Conservation (phyloP, 1,140 invertebrate genomes). For the Mesaphorura yosii region DNA sequence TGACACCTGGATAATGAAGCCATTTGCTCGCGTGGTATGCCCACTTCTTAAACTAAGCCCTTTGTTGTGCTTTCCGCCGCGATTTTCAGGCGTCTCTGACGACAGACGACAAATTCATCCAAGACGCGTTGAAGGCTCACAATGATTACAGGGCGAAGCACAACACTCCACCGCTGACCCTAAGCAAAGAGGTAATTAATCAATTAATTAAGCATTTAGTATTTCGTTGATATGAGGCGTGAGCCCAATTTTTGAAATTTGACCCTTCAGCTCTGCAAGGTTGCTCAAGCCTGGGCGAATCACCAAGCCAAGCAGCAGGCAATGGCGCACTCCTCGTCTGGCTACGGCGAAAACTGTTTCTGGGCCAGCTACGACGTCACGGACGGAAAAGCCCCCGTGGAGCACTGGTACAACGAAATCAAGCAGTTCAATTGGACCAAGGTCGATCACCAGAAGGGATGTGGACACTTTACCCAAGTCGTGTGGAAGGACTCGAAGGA, state of each 20-base stretch:
- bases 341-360: constrained; percentile 28
- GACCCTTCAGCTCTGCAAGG: constrained; percentile 32
- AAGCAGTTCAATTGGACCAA: constrained; percentile 34
- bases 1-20: not conserved
- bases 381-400: constrained; percentile 54
- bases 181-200: constrained; percentile 50
- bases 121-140: constrained; percentile 54
- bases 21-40: not conserved
- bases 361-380: constrained; percentile 27
- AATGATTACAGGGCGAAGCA: constrained; percentile 67
- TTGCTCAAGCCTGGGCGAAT: constrained; percentile 43
- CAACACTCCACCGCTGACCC: constrained; percentile 48
- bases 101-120: constrained; percentile 43
- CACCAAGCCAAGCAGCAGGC: constrained; percentile 37
- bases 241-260: not conserved
- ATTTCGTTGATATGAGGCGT: not conserved
- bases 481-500: constrained; percentile 61
- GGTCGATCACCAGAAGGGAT: constrained; percentile 18
- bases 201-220: constrained; percentile 1
- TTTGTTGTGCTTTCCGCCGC: not conserved
- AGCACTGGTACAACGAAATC: constrained; percentile 59
- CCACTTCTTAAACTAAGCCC: not conserved
- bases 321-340: constrained; percentile 38
- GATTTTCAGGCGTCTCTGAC: constrained; percentile 13
- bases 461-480: constrained; percentile 60